Evolutionary conservation across 2,113 vertebrate species (phyloP), one percentile per base, ranked within the genome.

Genomic region (Stegastes partitus): DNA sequence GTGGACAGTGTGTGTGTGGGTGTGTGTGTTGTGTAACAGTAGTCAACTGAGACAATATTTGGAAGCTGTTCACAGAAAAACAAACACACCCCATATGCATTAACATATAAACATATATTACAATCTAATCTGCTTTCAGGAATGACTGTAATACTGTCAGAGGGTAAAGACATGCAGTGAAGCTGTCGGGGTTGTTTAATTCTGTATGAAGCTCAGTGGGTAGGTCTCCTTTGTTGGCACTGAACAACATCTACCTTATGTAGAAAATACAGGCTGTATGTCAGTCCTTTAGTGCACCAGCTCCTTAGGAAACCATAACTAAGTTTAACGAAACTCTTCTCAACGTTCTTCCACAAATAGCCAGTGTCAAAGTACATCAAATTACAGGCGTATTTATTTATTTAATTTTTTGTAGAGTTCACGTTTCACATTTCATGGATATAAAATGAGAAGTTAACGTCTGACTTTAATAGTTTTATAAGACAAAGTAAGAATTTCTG

Each of bases 11-110:
- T 59, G 53, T 34, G 53, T 54, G 51, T 54, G 51, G 23, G 51
- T 54, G 51, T 50, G 44, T 45, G 19, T 21, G 11, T 16, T 80
- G 66, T 76, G 15, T 68, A 82, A 72, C 49, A 15, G 18, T 37
- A 5, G 61, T 25, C 31, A 45, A 47, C 55, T 69, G 21, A 68
- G 78, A 82, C 74, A 82, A 66, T 70, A 79, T 79, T 71, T 71
- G 25, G 69, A 85, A 69, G 56, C 62, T 68, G 39, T 81, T 59
- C 22, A 34, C 56, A 80, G 50, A 23, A 7, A 31, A 80, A 72
- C 22, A 68, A 55, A 55, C 18, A 11, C 15, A 14, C 66, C 65
- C 28, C 25, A 19, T 11, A n/a, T 64, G 44, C 70, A 75, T 58
- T 56, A 71, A 70, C 61, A 37, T 61, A 39, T 59, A 55, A 73